Conservation (phyloP, 2,113 vertebrate genomes). For the Dendropsophus ebraccatus region DNA sequence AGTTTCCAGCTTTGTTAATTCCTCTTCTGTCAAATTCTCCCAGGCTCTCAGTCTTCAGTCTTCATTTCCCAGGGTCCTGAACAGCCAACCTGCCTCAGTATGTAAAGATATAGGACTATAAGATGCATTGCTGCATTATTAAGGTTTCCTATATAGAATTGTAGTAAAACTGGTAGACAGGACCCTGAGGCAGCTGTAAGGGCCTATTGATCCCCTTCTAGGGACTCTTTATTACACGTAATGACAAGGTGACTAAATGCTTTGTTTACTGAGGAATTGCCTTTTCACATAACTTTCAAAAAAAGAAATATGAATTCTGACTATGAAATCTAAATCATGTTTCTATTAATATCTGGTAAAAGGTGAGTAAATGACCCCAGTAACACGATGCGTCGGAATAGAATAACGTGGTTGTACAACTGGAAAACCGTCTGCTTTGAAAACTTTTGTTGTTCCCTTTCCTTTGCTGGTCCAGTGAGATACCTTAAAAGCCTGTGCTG, state of each 20-base stretch:
- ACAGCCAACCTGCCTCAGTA: not conserved
- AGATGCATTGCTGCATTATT: not conserved
- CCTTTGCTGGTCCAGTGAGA: conserved; percentile 54
- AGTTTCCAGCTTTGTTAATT: too few relatives aligned
- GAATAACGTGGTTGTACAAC: conserved; percentile 34
- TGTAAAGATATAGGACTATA: not conserved
- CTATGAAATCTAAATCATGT: not conserved
- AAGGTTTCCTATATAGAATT: not conserved
- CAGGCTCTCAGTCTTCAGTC: too few relatives aligned
- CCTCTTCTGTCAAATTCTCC: too few relatives aligned
- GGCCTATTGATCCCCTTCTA: not conserved
- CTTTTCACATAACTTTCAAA: not conserved
- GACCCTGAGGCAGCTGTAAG: too few relatives aligned
- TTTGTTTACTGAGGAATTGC: not conserved
- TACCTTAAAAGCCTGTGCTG: conserved; percentile 35
- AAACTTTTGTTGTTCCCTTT: conserved; percentile 47
- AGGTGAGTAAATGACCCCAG: conserved; percentile 24
- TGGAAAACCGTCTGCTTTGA: conserved; percentile 26
- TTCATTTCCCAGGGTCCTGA: not conserved
- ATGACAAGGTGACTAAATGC: not conserved
- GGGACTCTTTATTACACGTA: not conserved
- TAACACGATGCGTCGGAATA: not conserved
- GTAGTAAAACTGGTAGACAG: not conserved
- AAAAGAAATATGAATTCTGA: not conserved
- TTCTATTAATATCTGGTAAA: not conserved